phyloP scores from a whole-genome alignment of 2,888 invertebrate species.

The Penaeus monodon region DNA sequence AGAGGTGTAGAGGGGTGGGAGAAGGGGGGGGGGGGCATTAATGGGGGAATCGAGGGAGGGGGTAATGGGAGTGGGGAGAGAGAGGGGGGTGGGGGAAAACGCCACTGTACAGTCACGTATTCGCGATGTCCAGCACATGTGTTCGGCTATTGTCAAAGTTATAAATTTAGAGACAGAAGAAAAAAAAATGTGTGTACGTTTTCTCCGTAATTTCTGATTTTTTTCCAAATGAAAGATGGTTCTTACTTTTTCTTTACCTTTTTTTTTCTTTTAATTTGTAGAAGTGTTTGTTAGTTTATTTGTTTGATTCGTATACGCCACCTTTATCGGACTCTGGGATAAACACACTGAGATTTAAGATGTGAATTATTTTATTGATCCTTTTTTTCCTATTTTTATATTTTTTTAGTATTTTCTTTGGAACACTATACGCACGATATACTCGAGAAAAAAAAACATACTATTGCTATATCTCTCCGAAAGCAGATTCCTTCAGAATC shows the following conservation, averaged over 20 bases:
- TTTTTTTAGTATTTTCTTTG: conserved; percentile 38
- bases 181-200: too few relatives aligned
- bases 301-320: background rate
- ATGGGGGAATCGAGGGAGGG: too few relatives aligned
- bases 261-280: background rate
- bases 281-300: background rate
- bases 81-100: too few relatives aligned
- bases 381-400: conserved; percentile 2
- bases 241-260: background rate
- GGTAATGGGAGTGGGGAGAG: too few relatives aligned
- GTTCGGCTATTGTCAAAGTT: background rate
- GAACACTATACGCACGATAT: conserved; percentile 34
- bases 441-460: conserved; percentile 25
- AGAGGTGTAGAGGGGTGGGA: too few relatives aligned
- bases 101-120: background rate
- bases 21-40: too few relatives aligned
- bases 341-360: background rate
- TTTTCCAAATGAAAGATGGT: too few relatives aligned
- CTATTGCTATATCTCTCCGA: conserved; percentile 24
- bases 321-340: conserved; percentile 13
- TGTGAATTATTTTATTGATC: too few relatives aligned
- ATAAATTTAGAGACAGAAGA: too few relatives aligned
- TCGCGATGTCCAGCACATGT: background rate
- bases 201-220: too few relatives aligned
- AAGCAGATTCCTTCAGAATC: conserved; percentile 16